A percentile compares a stretch with the other conserved stretches of the same genome.
Evolutionary conservation across 2,888 invertebrate species (phyloP).

Genomic region (Belgica antarctica): DNA sequence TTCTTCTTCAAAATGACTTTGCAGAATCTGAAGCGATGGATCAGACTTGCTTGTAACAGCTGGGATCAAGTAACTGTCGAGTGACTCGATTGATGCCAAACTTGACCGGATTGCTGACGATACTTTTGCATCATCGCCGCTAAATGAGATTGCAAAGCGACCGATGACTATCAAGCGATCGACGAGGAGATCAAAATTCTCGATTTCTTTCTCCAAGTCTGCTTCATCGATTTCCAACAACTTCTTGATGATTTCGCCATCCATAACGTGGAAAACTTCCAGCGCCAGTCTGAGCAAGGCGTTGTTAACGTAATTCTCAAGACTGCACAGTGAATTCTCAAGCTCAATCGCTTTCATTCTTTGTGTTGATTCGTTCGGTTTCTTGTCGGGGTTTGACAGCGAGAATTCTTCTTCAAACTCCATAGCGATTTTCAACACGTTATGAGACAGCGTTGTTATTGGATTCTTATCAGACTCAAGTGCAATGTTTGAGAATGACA

Average conservation of each 20-base stretch:
- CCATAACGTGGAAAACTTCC: constrained; percentile 50
- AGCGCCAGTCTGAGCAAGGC: constrained; percentile 51
- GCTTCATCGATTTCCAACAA: constrained; percentile 48
- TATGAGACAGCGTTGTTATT: constrained; percentile 52
- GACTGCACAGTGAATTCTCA: constrained; percentile 50
- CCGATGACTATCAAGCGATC: constrained; percentile 54
- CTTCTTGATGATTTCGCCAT: constrained; percentile 50
- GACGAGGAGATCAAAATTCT: constrained; percentile 54
- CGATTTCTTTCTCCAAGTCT: constrained; percentile 50
- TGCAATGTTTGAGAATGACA: constrained; percentile 53
- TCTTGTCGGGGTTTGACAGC: constrained; percentile 36
- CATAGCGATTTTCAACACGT: constrained; percentile 51
- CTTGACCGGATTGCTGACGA: constrained; percentile 52
- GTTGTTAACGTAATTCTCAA: constrained; percentile 53
- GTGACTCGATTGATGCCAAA: constrained; percentile 53
- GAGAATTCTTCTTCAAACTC: constrained; percentile 51
- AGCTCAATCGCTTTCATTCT: constrained; percentile 51
- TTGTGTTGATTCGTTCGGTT: constrained; percentile 48
- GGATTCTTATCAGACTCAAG: constrained; percentile 51
- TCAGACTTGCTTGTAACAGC: constrained; percentile 49
- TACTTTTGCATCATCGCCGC: constrained; percentile 49
- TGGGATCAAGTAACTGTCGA: constrained; percentile 53
- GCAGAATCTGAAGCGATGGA: constrained; percentile 50
- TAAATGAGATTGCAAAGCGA: constrained; percentile 52
- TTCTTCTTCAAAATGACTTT: constrained; percentile 53